Conservation (phyloP, 2,888 invertebrate species). For the Andrena flavipes region DNA sequence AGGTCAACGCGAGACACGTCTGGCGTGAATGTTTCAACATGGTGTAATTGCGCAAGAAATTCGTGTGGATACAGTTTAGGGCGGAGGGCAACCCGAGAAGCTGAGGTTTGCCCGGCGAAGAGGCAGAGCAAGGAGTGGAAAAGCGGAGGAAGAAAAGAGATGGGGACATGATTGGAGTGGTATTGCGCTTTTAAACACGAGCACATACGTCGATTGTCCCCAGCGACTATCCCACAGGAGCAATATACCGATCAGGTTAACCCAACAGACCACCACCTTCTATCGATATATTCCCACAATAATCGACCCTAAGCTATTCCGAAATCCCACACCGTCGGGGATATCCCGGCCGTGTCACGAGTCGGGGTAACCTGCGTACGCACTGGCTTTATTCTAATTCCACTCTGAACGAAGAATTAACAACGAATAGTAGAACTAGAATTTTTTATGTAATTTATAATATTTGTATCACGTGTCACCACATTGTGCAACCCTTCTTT, state of each 20-base stretch:
- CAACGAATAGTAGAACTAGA: too few relatives aligned
- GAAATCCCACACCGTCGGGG: constrained; percentile 34
- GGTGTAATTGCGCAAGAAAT: constrained; percentile 17
- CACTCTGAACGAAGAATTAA: constrained; percentile 1
- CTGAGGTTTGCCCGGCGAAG: not conserved
- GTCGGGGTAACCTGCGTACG: not conserved
- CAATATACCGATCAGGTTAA: constrained; percentile 62
- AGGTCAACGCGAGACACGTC: not conserved
- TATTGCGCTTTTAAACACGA: constrained; percentile 42
- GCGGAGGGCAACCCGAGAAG: constrained; percentile 1
- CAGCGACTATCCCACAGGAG: constrained; percentile 51
- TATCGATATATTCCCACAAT: constrained; percentile 59
- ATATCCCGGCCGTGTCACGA: not conserved
- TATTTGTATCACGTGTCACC: too few relatives aligned
- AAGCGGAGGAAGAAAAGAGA: not conserved
- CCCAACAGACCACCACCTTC: constrained; percentile 40
- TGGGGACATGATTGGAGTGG: not conserved
- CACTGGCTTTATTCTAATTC: constrained; percentile 17
- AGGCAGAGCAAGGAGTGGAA: not conserved
- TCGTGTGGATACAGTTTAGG: constrained; percentile 2
- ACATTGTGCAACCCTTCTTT: too few relatives aligned
- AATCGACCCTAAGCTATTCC: constrained; percentile 56
- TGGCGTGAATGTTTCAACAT: constrained; percentile 14
- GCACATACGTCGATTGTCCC: constrained; percentile 59
- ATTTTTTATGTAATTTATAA: too few relatives aligned